Conservation (phyloP, 2,888 invertebrate genomes). For the Micoletzkya japonica region DNA sequence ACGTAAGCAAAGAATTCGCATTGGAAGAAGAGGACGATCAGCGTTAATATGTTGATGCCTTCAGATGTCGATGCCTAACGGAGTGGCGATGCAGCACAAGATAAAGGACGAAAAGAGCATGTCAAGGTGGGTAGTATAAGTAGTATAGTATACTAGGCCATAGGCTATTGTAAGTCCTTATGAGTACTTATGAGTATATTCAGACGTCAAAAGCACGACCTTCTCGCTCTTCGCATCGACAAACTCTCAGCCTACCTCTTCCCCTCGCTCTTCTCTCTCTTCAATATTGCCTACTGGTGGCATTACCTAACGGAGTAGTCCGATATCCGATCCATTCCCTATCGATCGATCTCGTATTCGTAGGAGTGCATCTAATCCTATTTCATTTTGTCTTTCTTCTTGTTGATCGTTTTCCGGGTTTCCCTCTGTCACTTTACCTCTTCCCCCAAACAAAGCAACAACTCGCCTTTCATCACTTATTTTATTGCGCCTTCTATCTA, state of each 20-base stretch:
- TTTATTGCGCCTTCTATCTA: too few relatives aligned
- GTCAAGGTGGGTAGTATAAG: too few relatives aligned
- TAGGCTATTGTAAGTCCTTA: too few relatives aligned
- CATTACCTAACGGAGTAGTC: constrained; percentile 62
- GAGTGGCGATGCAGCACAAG: too few relatives aligned
- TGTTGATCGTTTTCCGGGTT: not conserved
- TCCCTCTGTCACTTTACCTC: constrained; percentile 1
- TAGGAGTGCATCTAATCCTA: not conserved
- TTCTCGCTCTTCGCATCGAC: constrained; percentile 58
- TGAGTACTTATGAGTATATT: constrained; percentile 12
- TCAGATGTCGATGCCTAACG: too few relatives aligned
- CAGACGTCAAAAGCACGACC: constrained; percentile 48
- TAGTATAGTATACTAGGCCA: too few relatives aligned
- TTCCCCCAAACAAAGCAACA: too few relatives aligned
- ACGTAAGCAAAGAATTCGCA: too few relatives aligned
- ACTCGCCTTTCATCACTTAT: too few relatives aligned
- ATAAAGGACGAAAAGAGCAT: too few relatives aligned
- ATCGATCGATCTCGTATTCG: not conserved
- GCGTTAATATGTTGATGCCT: too few relatives aligned
- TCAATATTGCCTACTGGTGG: constrained; percentile 67
- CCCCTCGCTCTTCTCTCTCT: constrained; percentile 63
- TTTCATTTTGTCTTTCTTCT: not conserved
- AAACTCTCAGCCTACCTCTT: constrained; percentile 55
- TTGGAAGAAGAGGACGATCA: too few relatives aligned
- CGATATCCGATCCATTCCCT: not conserved